These are phyloP conservation scores for Varanus komodoensis DNA, from an alignment of 2,113 vertebrate genomes.

Conservation along the genomic window DNA sequence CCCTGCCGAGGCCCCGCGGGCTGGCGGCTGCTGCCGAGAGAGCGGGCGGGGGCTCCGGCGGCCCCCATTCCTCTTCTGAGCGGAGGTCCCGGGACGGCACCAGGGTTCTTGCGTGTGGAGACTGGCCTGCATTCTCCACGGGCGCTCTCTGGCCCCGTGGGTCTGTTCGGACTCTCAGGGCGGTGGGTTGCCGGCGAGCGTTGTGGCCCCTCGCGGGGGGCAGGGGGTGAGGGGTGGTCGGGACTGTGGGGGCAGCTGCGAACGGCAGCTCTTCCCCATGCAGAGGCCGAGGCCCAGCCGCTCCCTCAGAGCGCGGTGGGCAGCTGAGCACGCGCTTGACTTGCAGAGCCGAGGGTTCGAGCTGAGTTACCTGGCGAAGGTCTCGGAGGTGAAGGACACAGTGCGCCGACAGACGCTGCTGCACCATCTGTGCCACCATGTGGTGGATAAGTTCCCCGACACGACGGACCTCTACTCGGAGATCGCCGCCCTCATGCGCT, in stretches of 20 bases:
- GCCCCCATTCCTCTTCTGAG: no score
- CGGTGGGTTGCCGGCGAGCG: neutral
- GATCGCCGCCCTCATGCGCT: slow-evolving; percentile 90
- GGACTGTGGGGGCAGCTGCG: neutral
- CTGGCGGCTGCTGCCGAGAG: no score
- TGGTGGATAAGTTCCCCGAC: slow-evolving; percentile 89
- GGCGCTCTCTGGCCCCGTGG: neutral
- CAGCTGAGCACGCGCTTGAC: neutral
- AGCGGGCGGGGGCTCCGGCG: no score
- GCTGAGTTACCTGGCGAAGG: slow-evolving; percentile 95
- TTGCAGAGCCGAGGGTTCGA: slow-evolving; percentile 95
- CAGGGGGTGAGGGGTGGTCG: neutral
- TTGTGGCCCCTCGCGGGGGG: neutral
- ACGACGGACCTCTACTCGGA: slow-evolving; percentile 94
- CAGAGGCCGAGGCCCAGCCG: neutral
- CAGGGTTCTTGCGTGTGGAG: no score
- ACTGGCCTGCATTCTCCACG: no score
- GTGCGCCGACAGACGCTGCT: slow-evolving; percentile 94
- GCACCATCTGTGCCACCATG: slow-evolving; percentile 89
- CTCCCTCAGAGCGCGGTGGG: no score
- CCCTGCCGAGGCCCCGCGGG: no score
- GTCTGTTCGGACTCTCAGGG: neutral
- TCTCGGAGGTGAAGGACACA: slow-evolving; percentile 97
- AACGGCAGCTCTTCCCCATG: no score
- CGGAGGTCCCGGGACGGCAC: no score